Evolutionary conservation across 2,113 vertebrate species (phyloP).

Genomic region (Ursus arctos): DNA sequence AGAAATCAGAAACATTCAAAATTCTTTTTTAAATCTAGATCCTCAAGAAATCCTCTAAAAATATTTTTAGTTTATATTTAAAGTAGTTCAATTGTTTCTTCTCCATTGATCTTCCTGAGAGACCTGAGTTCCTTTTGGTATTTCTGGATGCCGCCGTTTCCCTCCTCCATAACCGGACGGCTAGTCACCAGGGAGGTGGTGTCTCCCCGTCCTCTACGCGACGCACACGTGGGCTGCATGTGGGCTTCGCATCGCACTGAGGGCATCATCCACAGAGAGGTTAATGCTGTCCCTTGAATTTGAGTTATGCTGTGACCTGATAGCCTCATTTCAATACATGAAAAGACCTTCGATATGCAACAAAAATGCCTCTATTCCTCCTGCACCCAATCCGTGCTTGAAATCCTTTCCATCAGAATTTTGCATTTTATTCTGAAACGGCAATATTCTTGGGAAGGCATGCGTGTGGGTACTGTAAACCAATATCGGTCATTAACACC

Average conservation of each 20-base stretch:
- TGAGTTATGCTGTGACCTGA: background rate
- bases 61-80: background rate
- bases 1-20: background rate
- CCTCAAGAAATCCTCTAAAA: slow-evolving; percentile 14
- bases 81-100: background rate
- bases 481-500: background rate
- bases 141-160: background rate
- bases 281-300: background rate
- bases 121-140: background rate
- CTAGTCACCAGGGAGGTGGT: background rate
- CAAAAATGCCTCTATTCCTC: background rate
- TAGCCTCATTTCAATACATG: background rate
- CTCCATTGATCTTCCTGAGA: background rate
- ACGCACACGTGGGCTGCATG: rapidly evolving
- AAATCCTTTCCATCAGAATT: background rate
- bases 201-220: background rate
- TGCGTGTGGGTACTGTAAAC: background rate
- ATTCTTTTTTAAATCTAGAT: background rate
- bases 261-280: background rate
- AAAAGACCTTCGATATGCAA: background rate
- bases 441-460: background rate
- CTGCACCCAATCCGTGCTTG: background rate
- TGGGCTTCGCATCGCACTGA: background rate
- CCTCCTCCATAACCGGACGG: background rate
- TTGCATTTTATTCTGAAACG: background rate